A percentile compares a stretch with the other conserved stretches of the same genome.
Evolutionary conservation across 2,797 vertebrate species (phyloP).

Genomic region (Enteromius fasciolatus): DNA sequence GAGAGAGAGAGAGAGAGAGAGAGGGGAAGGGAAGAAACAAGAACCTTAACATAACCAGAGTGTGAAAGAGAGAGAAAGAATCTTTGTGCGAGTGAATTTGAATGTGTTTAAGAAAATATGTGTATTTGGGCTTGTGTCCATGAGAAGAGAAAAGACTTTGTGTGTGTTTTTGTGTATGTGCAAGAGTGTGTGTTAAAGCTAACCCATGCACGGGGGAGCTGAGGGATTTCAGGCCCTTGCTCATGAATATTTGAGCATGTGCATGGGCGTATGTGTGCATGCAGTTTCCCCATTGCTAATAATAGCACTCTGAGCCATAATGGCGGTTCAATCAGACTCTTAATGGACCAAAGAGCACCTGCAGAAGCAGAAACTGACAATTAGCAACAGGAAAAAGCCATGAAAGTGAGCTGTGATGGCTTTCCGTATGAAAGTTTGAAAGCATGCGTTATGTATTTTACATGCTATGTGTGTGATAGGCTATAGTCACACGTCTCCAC

Average conservation of each 20-base stretch:
- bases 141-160: constrained; percentile 33
- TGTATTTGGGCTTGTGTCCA: constrained; percentile 11
- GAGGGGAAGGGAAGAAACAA: constrained; percentile 4
- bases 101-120: constrained; percentile 40
- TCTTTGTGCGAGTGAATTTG: constrained; percentile 43
- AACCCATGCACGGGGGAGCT: constrained; percentile 25
- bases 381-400: constrained; percentile 2
- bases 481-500: not conserved
- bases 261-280: constrained; percentile 71
- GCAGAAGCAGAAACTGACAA: constrained; percentile 18
- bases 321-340: constrained; percentile 3
- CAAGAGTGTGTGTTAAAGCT: constrained; percentile 20
- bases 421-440: not conserved
- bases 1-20: not conserved
- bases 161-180: constrained; percentile 4
- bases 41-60: constrained; percentile 16
- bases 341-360: constrained; percentile 25
- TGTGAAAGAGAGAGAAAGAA: constrained; percentile 28
- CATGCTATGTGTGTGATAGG: not conserved
- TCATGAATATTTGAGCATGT: constrained; percentile 79
- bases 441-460: constrained; percentile 1
- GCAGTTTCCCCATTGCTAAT: constrained; percentile 70
- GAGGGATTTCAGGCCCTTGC: constrained; percentile 61
- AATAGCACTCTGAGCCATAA: constrained; percentile 70
- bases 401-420: not conserved